Percentiles rank a stretch among this genome's conserved stretches.
Conservation (phyloP, 2,113 vertebrate genomes). For the Mesoclemmys tuberculata region DNA sequence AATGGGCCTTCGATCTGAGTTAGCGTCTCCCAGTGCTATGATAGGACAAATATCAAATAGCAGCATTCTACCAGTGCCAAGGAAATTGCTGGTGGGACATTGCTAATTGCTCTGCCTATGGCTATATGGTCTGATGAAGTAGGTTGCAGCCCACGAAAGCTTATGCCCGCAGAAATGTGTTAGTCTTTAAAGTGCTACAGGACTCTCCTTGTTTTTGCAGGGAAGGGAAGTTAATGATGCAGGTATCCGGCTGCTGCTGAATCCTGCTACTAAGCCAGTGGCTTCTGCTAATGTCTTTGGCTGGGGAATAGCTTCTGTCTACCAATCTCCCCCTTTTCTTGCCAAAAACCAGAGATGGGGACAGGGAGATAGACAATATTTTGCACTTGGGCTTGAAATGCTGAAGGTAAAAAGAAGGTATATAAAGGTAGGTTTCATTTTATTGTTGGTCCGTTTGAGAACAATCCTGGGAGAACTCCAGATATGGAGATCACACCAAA, state of each 20-base stretch:
- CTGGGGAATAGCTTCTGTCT: neutral
- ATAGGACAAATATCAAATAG: neutral
- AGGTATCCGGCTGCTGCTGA: neutral
- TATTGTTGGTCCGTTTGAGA: fast-evolving
- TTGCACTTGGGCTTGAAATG: neutral
- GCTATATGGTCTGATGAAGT: no score
- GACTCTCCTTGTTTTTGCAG: no score
- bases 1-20: neutral
- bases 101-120: neutral
- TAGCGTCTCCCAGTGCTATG: neutral
- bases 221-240: neutral
- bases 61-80: fast-evolving
- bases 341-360: neutral
- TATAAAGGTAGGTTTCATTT: neutral
- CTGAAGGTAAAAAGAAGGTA: neutral
- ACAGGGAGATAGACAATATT: neutral
- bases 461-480: neutral
- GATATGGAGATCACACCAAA: fast-evolving
- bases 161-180: no score
- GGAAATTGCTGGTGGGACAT: neutral
- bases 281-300: neutral
- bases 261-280: neutral
- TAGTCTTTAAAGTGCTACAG: no score
- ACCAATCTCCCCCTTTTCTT: neutral
- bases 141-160: no score